Conservation (phyloP, 2,888 invertebrate species). For the Euplagia quadripunctaria region DNA sequence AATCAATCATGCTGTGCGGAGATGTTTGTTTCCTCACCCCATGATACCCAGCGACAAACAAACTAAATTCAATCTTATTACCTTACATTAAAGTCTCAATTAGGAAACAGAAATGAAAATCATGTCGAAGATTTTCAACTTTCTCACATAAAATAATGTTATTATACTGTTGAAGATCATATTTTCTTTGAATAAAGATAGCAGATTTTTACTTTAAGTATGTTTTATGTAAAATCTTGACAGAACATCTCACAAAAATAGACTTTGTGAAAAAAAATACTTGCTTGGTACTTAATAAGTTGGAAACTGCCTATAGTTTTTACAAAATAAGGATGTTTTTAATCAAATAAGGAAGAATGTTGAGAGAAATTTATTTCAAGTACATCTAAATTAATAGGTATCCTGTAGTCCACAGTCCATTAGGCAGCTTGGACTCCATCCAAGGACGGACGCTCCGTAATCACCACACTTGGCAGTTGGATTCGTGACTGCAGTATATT, state of each 20-base stretch:
- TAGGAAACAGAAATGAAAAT: constrained; percentile 21
- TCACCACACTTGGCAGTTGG: constrained; percentile 23
- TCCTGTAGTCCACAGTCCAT: constrained; percentile 12
- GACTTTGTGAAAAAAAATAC: neutral
- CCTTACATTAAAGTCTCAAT: constrained; percentile 4
- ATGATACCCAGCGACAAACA: constrained; percentile 22
- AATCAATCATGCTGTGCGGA: constrained; percentile 56
- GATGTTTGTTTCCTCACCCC: constrained; percentile 44
- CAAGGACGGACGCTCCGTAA: constrained; percentile 20
- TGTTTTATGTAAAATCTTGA: constrained; percentile 18
- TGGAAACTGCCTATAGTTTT: neutral
- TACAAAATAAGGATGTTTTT: neutral
- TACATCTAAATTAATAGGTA: constrained; percentile 7
- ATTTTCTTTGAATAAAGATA: constrained; percentile 17
- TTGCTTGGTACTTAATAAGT: neutral
- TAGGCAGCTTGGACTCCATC: constrained; percentile 21
- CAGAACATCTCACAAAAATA: neutral
- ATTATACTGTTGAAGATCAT: constrained; percentile 32
- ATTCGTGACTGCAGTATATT: constrained; percentile 15
- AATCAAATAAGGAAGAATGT: neutral
- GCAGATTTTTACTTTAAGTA: constrained; percentile 15
- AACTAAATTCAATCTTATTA: constrained; percentile 30
- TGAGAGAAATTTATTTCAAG: constrained; percentile 5
- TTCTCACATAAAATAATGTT: constrained; percentile 32
- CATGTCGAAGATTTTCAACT: constrained; percentile 47